phyloP scores from a whole-genome alignment of 1,140 invertebrate genomes.

The Drosophila asahinai region DNA sequence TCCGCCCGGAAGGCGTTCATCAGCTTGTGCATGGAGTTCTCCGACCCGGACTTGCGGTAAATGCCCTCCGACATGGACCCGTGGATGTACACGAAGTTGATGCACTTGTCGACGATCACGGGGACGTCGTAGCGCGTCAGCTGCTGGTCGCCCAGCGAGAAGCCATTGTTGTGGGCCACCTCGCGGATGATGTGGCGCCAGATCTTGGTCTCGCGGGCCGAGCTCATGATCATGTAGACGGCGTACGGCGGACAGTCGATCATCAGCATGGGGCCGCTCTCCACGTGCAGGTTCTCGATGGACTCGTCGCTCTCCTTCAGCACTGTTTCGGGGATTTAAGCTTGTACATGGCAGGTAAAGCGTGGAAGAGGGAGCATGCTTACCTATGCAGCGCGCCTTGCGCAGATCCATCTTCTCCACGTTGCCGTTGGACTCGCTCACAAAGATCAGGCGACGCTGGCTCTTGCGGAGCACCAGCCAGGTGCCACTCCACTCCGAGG shows the following conservation, averaged over 20 bases:
- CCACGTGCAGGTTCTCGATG: constrained; percentile 86
- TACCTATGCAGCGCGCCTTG: constrained; percentile 92
- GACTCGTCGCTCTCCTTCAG: constrained; percentile 73
- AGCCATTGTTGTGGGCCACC: constrained; percentile 91
- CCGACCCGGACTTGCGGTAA: constrained; percentile 92
- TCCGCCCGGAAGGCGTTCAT: constrained; percentile 91
- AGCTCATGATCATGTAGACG: constrained; percentile 90
- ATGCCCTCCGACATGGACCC: constrained; percentile 94
- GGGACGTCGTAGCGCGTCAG: constrained; percentile 94
- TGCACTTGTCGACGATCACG: constrained; percentile 95
- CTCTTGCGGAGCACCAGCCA: constrained; percentile 90
- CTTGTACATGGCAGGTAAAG: too few species aligned
- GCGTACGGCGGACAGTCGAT: constrained; percentile 88
- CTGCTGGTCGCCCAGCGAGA: constrained; percentile 92
- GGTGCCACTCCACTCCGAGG: constrained; percentile 90
- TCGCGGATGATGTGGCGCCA: constrained; percentile 91
- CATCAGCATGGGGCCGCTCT: constrained; percentile 88
- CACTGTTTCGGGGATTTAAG: constrained; percentile 71
- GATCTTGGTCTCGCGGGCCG: constrained; percentile 88
- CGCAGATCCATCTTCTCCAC: constrained; percentile 90
- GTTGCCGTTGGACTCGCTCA: constrained; percentile 86
- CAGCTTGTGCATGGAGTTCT: constrained; percentile 91
- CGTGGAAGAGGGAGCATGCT: neutral
- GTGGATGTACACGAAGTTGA: constrained; percentile 94
- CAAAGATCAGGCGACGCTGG: constrained; percentile 90